These are phyloP conservation scores for Montipora capitata DNA, from an alignment of 92 coral and sea anemone species.

Conservation along the genomic window DNA sequence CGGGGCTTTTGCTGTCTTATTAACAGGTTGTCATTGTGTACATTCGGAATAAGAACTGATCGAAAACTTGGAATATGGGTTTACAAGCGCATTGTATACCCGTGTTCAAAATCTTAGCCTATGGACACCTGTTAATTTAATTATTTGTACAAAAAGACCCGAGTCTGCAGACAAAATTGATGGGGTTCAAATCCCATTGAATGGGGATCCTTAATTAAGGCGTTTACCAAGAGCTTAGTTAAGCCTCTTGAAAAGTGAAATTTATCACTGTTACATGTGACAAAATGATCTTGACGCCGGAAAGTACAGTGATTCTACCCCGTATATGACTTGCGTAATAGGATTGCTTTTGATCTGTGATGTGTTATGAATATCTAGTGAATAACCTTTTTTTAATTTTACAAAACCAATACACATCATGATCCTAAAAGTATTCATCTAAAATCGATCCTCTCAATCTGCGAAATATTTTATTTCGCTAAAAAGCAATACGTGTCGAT, in stretches of 20 bases:
- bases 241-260: neutral
- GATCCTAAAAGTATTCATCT: neutral
- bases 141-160: neutral
- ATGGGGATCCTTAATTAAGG: neutral
- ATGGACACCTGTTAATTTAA: conserved; percentile 32
- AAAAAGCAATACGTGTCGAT: neutral
- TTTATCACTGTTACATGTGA: neutral
- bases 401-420: conserved; percentile 1
- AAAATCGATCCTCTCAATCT: too few species aligned
- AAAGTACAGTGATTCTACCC: neutral
- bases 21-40: neutral
- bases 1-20: too few species aligned
- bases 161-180: neutral
- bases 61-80: neutral
- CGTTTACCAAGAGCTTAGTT: neutral
- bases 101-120: neutral
- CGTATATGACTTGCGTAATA: neutral
- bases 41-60: neutral
- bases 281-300: neutral
- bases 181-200: neutral
- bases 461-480: neutral
- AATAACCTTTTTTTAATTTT: too few species aligned
- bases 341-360: neutral
- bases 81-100: neutral
- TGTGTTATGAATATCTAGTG: too few species aligned